These are phyloP conservation scores for Bradypodion ventrale DNA, from an alignment of 2,797 vertebrate genomes.

Conservation along the genomic window DNA sequence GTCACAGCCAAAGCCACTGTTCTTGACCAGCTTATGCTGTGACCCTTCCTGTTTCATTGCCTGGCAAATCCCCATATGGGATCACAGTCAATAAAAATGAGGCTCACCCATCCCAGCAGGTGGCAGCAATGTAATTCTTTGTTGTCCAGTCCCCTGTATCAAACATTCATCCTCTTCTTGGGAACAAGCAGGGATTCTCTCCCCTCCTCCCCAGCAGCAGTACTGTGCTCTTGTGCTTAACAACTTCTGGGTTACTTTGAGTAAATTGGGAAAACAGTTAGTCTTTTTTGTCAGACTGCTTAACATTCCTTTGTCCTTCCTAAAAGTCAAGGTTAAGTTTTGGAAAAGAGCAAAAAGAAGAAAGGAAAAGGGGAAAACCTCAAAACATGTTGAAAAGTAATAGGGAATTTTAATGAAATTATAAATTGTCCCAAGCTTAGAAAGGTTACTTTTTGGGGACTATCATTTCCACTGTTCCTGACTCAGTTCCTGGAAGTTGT, in stretches of 20 bases:
- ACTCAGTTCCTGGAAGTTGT: too few relatives aligned
- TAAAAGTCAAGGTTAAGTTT: not conserved
- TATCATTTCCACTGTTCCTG: too few relatives aligned
- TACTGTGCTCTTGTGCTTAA: not conserved
- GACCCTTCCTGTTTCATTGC: too few relatives aligned
- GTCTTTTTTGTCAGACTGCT: not conserved
- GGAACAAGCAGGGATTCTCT: not conserved
- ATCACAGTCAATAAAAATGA: not conserved
- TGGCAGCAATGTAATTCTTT: constrained; percentile 12
- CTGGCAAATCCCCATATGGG: not conserved
- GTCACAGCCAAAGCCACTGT: too few relatives aligned
- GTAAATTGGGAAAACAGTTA: not conserved
- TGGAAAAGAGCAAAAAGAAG: not conserved
- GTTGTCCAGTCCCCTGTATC: not conserved
- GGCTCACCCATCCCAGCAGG: constrained; percentile 15
- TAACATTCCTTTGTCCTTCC: too few relatives aligned
- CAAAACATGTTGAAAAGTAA: not conserved
- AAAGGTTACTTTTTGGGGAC: too few relatives aligned
- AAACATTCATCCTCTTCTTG: not conserved
- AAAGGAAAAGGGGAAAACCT: not conserved
- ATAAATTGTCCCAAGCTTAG: not conserved
- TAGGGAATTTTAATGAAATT: not conserved
- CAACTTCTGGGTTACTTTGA: too few relatives aligned
- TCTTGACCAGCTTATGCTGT: too few relatives aligned
- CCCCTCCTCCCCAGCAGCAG: not conserved